A percentile compares a stretch with the other conserved stretches of the same genome.
These are phyloP conservation scores for Anguilla rostrata DNA, from an alignment of 2,113 vertebrate genomes.

Conservation along the genomic window DNA sequence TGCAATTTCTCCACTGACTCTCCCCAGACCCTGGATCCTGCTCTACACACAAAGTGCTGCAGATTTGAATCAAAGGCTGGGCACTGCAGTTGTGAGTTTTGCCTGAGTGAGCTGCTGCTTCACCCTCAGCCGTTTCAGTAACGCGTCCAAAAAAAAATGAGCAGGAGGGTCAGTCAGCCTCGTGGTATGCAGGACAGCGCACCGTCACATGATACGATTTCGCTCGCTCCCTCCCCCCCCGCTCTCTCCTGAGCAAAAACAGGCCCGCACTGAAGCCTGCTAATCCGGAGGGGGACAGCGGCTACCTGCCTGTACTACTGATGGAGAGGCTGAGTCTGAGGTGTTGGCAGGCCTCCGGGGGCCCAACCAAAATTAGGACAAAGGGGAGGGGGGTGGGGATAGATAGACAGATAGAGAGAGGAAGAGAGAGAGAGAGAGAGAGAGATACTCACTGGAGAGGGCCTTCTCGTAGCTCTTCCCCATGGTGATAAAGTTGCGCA, in stretches of 20 bases:
- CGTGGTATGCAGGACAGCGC: neutral
- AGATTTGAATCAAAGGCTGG: no score
- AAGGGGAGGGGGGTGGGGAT: neutral
- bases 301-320: no score
- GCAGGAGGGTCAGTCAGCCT: neutral
- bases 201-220: no score
- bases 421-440: slow-evolving; percentile 30
- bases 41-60: no score
- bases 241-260: no score
- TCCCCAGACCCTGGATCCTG: no score
- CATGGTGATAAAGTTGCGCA: slow-evolving; percentile 98
- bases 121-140: neutral
- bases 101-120: neutral
- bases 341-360: neutral
- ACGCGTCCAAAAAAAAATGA: neutral
- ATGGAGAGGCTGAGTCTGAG: no score
- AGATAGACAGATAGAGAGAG: neutral
- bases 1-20: no score
- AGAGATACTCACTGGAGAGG: slow-evolving; percentile 85
- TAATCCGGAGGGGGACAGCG: no score
- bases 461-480: slow-evolving; percentile 99
- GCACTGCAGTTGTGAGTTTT: no score
- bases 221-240: no score
- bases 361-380: neutral
- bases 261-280: no score